Evolutionary conservation across 2,797 vertebrate genomes (phyloP), one percentile per base, ranked within the genome.

Genomic region (Macroramphosus scolopax): DNA sequence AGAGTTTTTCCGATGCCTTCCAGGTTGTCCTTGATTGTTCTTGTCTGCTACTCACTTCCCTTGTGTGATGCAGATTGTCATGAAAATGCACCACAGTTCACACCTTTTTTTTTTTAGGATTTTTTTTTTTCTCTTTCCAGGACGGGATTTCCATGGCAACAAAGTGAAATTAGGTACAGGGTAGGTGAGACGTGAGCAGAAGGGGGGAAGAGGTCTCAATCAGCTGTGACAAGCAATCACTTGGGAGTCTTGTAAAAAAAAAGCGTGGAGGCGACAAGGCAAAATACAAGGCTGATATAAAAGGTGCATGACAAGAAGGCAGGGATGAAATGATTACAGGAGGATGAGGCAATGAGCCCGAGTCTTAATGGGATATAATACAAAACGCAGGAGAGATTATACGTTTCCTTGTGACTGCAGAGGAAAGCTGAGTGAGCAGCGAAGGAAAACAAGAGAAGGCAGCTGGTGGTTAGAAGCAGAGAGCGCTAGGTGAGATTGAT

Each of bases 171-270:
- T 54, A 76, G 69, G 51, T 69, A 52, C 4, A 8, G 17, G 16
- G 26, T 30, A 50, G 47, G 60, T 47, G 45, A 49, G 43, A 53
- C 42, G 50, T 48, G 41, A 48, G 39, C 17, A 29, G 25, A 38
- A 31, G 42, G 22, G 39, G 16, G 15, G 18, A 34, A 41, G 48
- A 33, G 52, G 54, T 57, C 58, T 71, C 53, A 83, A 81, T 84
- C 79, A 84, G 68, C 26, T 11, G 39, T 71, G 76, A 77, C 78
- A 75, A 54, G 69, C 72, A 83, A 83, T 85, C 81, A 83, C 63
- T 64, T 7, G 47, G 72, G 68, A 62, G 63, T 61, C 75, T 64
- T 49, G 43, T 17, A 67, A 81, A 78, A 75, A 60, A 43, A 61
- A 45, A 58, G 52, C 39, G 29, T 46, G 44, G 41, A 60, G 36